phyloP scores from a whole-genome alignment of 2,113 vertebrate genomes.

The Phoenicopterus ruber region DNA sequence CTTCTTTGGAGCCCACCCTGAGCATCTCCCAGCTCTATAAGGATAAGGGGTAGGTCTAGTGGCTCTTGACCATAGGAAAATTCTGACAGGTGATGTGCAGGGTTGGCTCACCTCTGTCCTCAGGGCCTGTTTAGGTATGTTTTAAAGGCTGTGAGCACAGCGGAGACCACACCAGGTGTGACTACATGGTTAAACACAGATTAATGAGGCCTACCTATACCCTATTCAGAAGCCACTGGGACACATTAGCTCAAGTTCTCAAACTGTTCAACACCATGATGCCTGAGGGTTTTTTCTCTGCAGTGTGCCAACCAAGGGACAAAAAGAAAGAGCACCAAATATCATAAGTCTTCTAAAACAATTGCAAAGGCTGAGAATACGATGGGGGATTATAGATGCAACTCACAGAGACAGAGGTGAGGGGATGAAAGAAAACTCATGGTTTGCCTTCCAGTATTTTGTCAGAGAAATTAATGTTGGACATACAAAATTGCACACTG shows the following conservation, averaged over 20 bases:
- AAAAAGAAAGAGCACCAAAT: neutral
- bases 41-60: neutral
- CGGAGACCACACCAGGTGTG: neutral
- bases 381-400: neutral
- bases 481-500: neutral
- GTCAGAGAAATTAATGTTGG: neutral
- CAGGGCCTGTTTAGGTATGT: neutral
- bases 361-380: neutral
- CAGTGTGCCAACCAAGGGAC: neutral
- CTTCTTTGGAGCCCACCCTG: neutral
- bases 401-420: neutral
- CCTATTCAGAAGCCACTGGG: neutral
- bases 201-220: neutral
- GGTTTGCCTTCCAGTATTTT: slow-evolving; percentile 9
- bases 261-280: neutral
- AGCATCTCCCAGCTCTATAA: neutral
- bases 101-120: neutral
- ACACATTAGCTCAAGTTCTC: neutral
- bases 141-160: neutral
- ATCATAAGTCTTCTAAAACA: neutral
- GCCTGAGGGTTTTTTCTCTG: neutral
- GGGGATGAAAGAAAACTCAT: neutral
- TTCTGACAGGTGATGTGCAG: neutral
- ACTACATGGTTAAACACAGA: neutral
- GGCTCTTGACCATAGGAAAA: neutral